These are phyloP conservation scores for Odontophorus gujanensis DNA, from an alignment of 2,113 vertebrate genomes.

Conservation along the genomic window DNA sequence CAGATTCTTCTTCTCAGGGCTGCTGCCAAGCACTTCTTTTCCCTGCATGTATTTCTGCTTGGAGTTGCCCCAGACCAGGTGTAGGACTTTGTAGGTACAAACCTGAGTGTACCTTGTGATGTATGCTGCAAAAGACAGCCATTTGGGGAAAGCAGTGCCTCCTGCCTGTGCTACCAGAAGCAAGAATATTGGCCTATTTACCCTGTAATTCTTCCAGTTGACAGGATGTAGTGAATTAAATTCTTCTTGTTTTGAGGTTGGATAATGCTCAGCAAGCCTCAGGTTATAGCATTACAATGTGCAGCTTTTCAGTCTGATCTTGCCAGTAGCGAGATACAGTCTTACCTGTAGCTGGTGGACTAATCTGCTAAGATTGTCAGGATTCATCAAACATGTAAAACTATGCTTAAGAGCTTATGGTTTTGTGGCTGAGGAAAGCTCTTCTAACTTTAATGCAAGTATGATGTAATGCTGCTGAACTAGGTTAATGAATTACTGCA, in stretches of 20 bases:
- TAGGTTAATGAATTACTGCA: neutral
- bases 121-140: neutral
- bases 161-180: neutral
- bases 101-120: neutral
- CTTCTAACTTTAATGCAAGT: neutral
- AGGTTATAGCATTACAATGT: neutral
- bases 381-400: neutral
- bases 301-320: neutral
- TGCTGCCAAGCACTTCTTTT: too few relatives aligned
- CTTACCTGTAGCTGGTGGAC: neutral
- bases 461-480: neutral
- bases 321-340: neutral
- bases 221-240: neutral
- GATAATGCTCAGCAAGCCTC: neutral
- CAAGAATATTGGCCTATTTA: neutral
- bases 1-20: too few relatives aligned
- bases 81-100: neutral
- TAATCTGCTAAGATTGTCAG: neutral
- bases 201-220: neutral
- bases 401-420: neutral
- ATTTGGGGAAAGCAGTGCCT: neutral
- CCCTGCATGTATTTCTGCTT: too few relatives aligned
- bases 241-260: neutral
- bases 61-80: too few relatives aligned
- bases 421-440: neutral